Evolutionary conservation across 2,113 vertebrate species (phyloP), one percentile per base, ranked within the genome.

Genomic region (Grus americana): DNA sequence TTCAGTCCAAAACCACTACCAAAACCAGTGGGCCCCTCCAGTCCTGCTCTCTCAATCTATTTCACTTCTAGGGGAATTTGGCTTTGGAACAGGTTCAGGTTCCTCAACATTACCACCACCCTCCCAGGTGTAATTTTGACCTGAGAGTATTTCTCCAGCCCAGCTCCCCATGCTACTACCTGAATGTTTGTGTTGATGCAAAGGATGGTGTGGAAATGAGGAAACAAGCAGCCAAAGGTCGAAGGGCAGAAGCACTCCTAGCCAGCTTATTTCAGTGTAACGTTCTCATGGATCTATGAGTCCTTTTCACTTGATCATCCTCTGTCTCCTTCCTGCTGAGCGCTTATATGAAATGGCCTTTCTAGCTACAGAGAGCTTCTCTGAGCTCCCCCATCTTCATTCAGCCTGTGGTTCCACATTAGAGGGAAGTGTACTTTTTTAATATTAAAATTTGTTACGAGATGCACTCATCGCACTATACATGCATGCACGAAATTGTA

Each of bases 401-500:
- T 67, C 46, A 49, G 47, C n/a, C 29, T 70, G 26, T 29, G 24
- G 70, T 42, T 80, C 30, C 44, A 93, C 9, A 26, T 57, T 57
- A 62, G 19, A 50, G 8, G 22, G 42, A 79, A 79, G 9, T 3
- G 4, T 40, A 47, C 26, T 44, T 55, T 71, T 74, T 55, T 63
- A 52, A 12, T 44, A 79, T 29, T 38, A 34, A 67, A 42, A 46
- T 46, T 27, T 70, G 8, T 62, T 58, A 27, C 26, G 70, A 75
- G 44, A 34, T 0, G 0, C 11, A 9, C 6, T 59, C 8, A 26
- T 30, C 1, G 0, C 32, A 34, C 26, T 55, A 15, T 19, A 58
- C 6, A 11, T 4, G 15, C 18, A 81, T 17, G 29, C 38, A 27
- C 0, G 10, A 49, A 65, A 81, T 32, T 54, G 23, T 32, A 81